Evolutionary conservation across 2,113 vertebrate genomes (phyloP), one percentile per base, ranked within the genome.

Genomic region (Anthoscopus minutus): DNA sequence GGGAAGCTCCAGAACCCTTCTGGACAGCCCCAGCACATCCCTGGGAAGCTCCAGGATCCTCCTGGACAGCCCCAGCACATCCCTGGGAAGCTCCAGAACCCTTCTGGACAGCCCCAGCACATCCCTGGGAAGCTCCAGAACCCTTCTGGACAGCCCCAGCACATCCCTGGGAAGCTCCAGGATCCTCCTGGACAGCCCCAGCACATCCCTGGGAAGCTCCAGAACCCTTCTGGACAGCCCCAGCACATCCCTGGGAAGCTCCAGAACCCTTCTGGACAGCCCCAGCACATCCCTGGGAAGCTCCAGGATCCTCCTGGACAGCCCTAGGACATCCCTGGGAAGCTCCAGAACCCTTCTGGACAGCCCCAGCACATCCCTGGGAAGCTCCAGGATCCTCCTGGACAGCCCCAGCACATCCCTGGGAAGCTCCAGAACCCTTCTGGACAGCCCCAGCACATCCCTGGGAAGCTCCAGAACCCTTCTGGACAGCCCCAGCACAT

Each of bases 171-270:
- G 37, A 19, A 62, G 9, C 27, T 9, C 12, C 37, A 40, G 13
- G 7, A 31, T 9, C 14, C 10, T 4, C 15, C 11, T 33, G 50
- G 22, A 7, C 2, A 56, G 38, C 50, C 4, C 30, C 37, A 54
- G 27, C 13, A 19, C 10, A 4, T 7, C 28, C 23, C 44, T 48
- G 15, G 5, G 5, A 20, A 27, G 24, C n/a, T 22, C 67, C 37
- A 33, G 22, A 7, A 42, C 4, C 33, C 18, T 37, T 1, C 5
- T 40, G 23, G 57, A 22, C 33, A 33, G 0, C 0, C 23, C 7
- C 4, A 56, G 17, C n/a, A n/a, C n/a, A n/a, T 11, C 23, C 3
- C 28, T 48, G 45, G 22, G 15, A 10, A 62, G 10, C 37, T 10
- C 17, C 58, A 62, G 30, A 6, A n/a, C 2, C 4, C 13, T 10